Evolutionary conservation across 2,113 vertebrate genomes (phyloP).

Genomic region (Esox niger): DNA sequence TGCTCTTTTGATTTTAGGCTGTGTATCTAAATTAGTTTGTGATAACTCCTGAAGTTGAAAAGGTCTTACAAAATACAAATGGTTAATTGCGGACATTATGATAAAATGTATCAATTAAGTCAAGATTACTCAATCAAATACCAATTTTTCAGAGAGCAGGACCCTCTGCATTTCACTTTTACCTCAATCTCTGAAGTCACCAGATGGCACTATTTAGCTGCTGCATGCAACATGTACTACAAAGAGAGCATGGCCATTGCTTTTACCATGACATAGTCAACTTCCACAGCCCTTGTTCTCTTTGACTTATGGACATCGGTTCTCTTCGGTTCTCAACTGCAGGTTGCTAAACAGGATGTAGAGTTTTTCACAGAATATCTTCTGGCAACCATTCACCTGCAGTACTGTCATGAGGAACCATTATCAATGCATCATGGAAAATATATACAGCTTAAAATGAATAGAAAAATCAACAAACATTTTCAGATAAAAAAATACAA

Average conservation of each 20-base stretch:
- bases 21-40: too few relatives aligned
- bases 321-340: not conserved
- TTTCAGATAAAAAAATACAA: slow-evolving; percentile 35
- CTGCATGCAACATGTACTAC: slow-evolving; percentile 12
- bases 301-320: too few relatives aligned
- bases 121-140: too few relatives aligned
- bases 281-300: not conserved
- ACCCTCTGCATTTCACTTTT: not conserved
- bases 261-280: not conserved
- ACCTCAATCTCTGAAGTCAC: slow-evolving; percentile 55
- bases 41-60: too few relatives aligned
- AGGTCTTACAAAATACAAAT: too few relatives aligned
- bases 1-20: too few relatives aligned
- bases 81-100: too few relatives aligned
- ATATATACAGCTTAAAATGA: slow-evolving; percentile 63
- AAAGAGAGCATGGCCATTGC: not conserved
- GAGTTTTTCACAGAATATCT: not conserved
- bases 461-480: slow-evolving; percentile 69
- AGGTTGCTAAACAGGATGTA: not conserved
- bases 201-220: slow-evolving; percentile 75
- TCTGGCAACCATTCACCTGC: not conserved
- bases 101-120: too few relatives aligned
- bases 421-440: slow-evolving; percentile 42
- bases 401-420: not conserved
- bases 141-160: not conserved